phyloP scores from a whole-genome alignment of 2,113 vertebrate genomes.

The Protomyctophum bolini region DNA sequence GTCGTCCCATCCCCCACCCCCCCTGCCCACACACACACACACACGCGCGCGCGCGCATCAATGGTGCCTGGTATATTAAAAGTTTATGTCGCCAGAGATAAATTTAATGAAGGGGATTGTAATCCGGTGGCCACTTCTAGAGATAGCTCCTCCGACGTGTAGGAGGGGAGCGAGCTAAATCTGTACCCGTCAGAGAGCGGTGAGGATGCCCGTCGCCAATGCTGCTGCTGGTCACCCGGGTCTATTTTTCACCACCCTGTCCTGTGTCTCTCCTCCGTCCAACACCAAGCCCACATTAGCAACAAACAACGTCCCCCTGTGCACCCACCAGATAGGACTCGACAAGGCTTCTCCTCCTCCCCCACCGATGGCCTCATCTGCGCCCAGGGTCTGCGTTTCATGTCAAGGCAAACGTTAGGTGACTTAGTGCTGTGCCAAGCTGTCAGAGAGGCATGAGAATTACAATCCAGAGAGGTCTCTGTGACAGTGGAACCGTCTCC shows the following conservation, averaged over 20 bases:
- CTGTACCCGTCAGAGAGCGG: conserved; percentile 11
- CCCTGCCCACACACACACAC: conserved; percentile 79
- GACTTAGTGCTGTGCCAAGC: conserved; percentile 77
- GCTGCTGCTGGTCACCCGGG: conserved; percentile 32
- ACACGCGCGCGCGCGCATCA: conserved; percentile 77
- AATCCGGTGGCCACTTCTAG: conserved; percentile 83
- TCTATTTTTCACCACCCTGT: conserved; percentile 43
- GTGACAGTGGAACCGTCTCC: conserved; percentile 78
- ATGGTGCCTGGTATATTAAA: conserved; percentile 96
- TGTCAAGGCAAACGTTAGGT: conserved; percentile 80
- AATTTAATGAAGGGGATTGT: conserved; percentile 97
- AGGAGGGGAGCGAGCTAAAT: conserved; percentile 11
- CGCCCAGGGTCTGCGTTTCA: conserved; percentile 72
- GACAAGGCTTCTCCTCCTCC: not conserved
- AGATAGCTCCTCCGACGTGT: conserved; percentile 65
- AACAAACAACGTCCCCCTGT: conserved; percentile 40
- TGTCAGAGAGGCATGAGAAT: conserved; percentile 79
- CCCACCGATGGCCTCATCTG: conserved; percentile 71
- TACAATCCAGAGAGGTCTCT: conserved; percentile 80
- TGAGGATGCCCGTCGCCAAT: conserved; percentile 17
- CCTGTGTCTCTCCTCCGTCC: conserved; percentile 23
- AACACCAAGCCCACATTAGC: conserved; percentile 35
- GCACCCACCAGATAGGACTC: no score
- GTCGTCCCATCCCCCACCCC: no score
- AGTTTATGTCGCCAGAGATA: conserved; percentile 97